Base-by-base conservation (phyloP, 2,113 vertebrate species). In the Boulengeromyrus knoepffleri region DNA sequence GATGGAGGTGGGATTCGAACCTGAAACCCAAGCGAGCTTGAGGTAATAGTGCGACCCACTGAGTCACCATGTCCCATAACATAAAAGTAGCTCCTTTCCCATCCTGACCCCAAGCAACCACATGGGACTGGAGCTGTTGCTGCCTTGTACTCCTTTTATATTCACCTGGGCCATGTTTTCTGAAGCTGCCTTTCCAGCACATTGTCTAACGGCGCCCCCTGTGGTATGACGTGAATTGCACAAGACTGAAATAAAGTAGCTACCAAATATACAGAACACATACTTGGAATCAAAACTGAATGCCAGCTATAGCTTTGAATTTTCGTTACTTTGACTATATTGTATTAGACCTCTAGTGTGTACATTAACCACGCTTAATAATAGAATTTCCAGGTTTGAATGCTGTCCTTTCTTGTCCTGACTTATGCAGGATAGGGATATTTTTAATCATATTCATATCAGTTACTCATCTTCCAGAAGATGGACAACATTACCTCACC, bases 401-500 rank as follows among this genome's bases (percentile, higher is more conserved):
- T 42, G 74, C 36, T 80, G 36, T 3, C 70, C 27, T 5, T 74
- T 2, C 27, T 36, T 74, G 31, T 74, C 13, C 70, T 77, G 70
- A 77, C 31, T 19, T 39, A 39, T 77, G 36, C 10, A 80, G 31
- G 70, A 77, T 36, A 6, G 13, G 10, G 5, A 77, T 17, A 17
- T 39, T 77, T 77, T 77, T 42, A 19, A 42, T 39, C 10, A 80
- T 80, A 12, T 77, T 36, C 36, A 39, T 42, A 80, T 42, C 36
- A 42, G 17, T 39, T 7, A 42, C 74, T 7, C 42, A 80, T 39
- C 36, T 80, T 80, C 12, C 36, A 42, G 74, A 53, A n/a, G 87
- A 89, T 91, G 74, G 89, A 50, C 31, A 91, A 93, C 92, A 80
- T 80, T 80, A 39, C 70, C 15, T 77, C 12, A 77, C 36, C 36